These are phyloP conservation scores for Sceliomorpha sp. DNA, from an alignment of 2,888 invertebrate genomes.

Conservation along the genomic window DNA sequence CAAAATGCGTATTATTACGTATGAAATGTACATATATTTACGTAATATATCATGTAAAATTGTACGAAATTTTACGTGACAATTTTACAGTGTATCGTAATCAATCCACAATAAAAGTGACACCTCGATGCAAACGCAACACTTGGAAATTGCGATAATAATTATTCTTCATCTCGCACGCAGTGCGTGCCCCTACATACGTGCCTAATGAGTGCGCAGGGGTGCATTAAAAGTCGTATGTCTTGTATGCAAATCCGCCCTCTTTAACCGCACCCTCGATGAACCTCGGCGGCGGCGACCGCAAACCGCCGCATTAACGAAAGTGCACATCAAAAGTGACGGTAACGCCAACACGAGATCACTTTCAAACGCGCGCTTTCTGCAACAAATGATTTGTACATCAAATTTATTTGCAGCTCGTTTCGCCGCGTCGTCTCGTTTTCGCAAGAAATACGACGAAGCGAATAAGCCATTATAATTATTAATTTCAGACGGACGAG, in stretches of 20 bases:
- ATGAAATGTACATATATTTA: too few relatives aligned
- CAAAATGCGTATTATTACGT: too few relatives aligned
- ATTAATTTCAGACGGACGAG: too few relatives aligned
- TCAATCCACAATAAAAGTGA: too few relatives aligned
- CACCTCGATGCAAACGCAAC: slow-evolving; percentile 19
- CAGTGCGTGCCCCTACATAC: slow-evolving; percentile 48
- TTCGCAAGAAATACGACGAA: neutral
- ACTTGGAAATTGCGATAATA: slow-evolving; percentile 38
- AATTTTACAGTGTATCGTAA: too few relatives aligned
- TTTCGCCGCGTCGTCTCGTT: slow-evolving; percentile 15
- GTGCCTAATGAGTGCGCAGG: neutral
- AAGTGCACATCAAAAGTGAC: slow-evolving; percentile 71
- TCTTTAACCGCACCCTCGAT: slow-evolving; percentile 50
- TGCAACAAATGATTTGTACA: slow-evolving; percentile 21
- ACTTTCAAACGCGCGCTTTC: slow-evolving; percentile 33
- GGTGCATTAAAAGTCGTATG: slow-evolving; percentile 40
- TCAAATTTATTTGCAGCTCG: neutral
- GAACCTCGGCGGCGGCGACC: slow-evolving; percentile 56
- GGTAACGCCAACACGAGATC: slow-evolving; percentile 45
- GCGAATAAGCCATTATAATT: too few relatives aligned
- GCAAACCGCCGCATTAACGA: slow-evolving; percentile 72
- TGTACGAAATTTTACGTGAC: too few relatives aligned
- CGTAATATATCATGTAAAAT: too few relatives aligned
- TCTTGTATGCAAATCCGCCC: slow-evolving; percentile 45
- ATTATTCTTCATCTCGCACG: slow-evolving; percentile 46